Conservation (phyloP, 2,888 invertebrate genomes). For the Spisula solida region DNA sequence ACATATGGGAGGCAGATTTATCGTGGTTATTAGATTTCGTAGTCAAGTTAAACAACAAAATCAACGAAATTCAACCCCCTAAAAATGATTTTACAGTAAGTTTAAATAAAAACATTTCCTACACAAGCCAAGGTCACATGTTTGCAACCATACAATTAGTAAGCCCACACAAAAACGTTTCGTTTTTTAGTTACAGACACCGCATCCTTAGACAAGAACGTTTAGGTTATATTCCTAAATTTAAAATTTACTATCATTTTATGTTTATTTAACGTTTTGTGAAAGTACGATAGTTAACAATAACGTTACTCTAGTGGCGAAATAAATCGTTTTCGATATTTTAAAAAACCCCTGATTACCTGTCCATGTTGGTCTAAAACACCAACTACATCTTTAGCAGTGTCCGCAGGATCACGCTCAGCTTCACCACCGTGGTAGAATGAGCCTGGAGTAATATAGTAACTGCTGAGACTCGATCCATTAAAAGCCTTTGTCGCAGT, state of each 20-base stretch:
- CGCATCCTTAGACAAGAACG: background rate
- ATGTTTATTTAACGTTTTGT: too few relatives aligned
- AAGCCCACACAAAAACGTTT: too few relatives aligned
- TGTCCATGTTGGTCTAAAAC: constrained; percentile 72
- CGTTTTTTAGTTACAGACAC: background rate
- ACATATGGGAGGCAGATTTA: too few relatives aligned
- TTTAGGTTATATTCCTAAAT: background rate
- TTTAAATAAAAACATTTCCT: too few relatives aligned
- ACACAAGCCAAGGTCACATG: too few relatives aligned
- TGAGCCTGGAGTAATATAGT: constrained; percentile 73
- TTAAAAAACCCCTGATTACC: background rate
- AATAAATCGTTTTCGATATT: background rate
- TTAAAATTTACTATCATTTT: background rate
- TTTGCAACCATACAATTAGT: too few relatives aligned
- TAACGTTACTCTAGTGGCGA: background rate
- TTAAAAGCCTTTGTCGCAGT: constrained; percentile 69
- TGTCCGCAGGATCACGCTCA: constrained; percentile 70
- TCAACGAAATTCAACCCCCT: too few relatives aligned
- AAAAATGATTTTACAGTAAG: too few relatives aligned
- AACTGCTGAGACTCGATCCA: constrained; percentile 67
- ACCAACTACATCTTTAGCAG: constrained; percentile 70
- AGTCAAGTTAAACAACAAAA: too few relatives aligned
- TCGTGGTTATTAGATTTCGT: too few relatives aligned
- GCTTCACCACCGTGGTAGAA: constrained; percentile 74
- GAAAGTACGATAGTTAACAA: background rate